Evolutionary conservation across 2,888 invertebrate species (phyloP).

Genomic region (Trypoxylon attenuatum): DNA sequence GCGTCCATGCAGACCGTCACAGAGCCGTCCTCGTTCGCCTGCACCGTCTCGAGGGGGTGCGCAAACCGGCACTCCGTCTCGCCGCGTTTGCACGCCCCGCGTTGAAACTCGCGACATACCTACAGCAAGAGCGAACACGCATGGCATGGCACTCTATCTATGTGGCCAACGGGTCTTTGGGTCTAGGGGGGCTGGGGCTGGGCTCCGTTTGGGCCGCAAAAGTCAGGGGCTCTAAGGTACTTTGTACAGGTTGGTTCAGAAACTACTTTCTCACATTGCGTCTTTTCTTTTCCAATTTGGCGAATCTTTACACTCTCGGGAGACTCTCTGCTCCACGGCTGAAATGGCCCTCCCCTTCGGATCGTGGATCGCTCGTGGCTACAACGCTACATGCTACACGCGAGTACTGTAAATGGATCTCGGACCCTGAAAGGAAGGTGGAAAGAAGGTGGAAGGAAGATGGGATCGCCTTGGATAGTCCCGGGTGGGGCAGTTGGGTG

Average conservation of each 20-base stretch:
- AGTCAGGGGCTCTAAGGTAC: slow-evolving; percentile 41
- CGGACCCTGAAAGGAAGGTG: not conserved
- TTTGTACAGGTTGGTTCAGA: slow-evolving; percentile 32
- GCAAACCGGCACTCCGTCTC: slow-evolving; percentile 99
- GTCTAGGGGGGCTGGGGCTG: slow-evolving; percentile 27
- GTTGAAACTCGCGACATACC: slow-evolving; percentile 99
- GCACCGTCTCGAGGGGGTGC: slow-evolving; percentile 97
- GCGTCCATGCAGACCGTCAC: slow-evolving; percentile 99
- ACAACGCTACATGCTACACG: not conserved
- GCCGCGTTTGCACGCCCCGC: slow-evolving; percentile 98
- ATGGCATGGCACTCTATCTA: slow-evolving; percentile 75
- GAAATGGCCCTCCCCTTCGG: not conserved
- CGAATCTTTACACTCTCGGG: not conserved
- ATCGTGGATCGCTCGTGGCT: too few species aligned
- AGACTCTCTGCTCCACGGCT: slow-evolving; percentile 4
- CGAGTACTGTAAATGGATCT: not conserved
- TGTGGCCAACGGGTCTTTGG: slow-evolving; percentile 56
- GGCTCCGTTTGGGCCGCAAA: slow-evolving; percentile 48
- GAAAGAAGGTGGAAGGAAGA: not conserved
- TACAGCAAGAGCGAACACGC: slow-evolving; percentile 80
- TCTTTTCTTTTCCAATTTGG: too few species aligned
- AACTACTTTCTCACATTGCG: slow-evolving; percentile 10
- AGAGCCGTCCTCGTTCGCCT: slow-evolving; percentile 98
- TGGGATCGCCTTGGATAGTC: not conserved
- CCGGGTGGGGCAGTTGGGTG: not conserved